Percentiles rank a stretch among this genome's conserved stretches.
Conservation (phyloP, 2,113 vertebrate genomes). For the Caranx melampygus region DNA sequence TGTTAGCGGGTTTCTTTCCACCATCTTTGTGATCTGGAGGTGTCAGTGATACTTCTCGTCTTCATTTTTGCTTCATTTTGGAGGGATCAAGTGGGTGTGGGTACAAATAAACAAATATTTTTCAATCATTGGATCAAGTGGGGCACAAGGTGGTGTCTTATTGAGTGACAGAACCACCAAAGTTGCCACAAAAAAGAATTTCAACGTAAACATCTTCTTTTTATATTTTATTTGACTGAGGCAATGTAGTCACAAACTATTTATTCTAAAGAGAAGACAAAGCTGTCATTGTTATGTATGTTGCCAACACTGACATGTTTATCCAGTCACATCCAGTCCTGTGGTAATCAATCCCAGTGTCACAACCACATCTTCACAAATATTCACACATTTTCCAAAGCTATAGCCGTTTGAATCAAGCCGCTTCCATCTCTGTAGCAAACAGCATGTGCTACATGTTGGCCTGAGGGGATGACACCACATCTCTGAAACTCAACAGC, state of each 20-base stretch:
- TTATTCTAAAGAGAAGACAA: not conserved
- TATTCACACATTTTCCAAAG: too few species aligned
- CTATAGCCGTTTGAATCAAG: too few species aligned
- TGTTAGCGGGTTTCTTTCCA: slow-evolving; percentile 16
- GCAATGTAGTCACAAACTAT: not conserved
- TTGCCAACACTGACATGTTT: too few species aligned
- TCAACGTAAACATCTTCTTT: not conserved
- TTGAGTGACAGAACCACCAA: not conserved
- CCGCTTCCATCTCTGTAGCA: too few species aligned
- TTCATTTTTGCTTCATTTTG: slow-evolving; percentile 37
- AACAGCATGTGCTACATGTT: too few species aligned
- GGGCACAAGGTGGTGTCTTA: not conserved
- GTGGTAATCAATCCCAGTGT: not conserved
- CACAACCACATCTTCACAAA: too few species aligned
- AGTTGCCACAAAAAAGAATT: not conserved
- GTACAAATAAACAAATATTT: not conserved
- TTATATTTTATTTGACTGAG: not conserved
- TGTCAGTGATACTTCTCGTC: slow-evolving; percentile 35
- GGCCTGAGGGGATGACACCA: too few species aligned
- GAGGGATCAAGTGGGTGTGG: not conserved
- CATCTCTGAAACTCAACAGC: too few species aligned
- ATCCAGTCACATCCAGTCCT: too few species aligned
- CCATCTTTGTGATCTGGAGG: slow-evolving; percentile 25
- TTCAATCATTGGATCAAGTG: not conserved
- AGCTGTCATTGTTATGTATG: not conserved